Conservation (phyloP, 2,113 vertebrate species). For the Hystrix brachyura region DNA sequence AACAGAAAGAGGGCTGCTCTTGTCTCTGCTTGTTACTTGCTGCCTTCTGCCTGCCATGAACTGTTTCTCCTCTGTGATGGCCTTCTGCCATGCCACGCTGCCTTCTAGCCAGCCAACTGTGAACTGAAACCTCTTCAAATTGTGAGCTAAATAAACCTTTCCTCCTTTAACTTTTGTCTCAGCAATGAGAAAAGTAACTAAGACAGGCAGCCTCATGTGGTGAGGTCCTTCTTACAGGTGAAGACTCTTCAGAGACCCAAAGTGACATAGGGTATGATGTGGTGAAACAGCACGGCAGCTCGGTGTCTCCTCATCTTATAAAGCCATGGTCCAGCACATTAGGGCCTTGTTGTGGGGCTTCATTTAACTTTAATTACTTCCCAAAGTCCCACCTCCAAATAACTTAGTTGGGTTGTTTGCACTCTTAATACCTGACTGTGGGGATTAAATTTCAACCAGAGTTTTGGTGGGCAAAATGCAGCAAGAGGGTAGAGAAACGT, state of each 20-base stretch:
- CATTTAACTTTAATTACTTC: not conserved
- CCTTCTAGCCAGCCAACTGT: no score
- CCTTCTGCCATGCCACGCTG: no score
- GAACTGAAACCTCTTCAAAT: no score
- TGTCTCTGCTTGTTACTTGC: no score
- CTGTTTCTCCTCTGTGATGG: no score
- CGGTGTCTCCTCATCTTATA: not conserved
- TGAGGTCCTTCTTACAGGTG: not conserved
- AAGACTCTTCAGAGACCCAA: not conserved
- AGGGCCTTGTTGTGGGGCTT: not conserved
- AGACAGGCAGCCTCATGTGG: no score
- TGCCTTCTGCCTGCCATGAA: no score
- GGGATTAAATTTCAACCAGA: not conserved
- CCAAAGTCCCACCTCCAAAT: not conserved
- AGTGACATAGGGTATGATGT: no score
- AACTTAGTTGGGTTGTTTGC: not conserved
- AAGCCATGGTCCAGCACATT: not conserved
- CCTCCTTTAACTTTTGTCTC: no score
- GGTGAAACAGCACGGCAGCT: not conserved
- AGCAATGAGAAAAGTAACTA: no score
- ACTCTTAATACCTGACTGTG: not conserved
- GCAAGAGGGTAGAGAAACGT: not conserved
- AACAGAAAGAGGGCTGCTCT: no score
- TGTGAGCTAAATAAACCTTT: no score
- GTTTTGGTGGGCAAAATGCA: not conserved